phyloP scores from a whole-genome alignment of 2,888 invertebrate species.

The Himalopsyche japonica region DNA sequence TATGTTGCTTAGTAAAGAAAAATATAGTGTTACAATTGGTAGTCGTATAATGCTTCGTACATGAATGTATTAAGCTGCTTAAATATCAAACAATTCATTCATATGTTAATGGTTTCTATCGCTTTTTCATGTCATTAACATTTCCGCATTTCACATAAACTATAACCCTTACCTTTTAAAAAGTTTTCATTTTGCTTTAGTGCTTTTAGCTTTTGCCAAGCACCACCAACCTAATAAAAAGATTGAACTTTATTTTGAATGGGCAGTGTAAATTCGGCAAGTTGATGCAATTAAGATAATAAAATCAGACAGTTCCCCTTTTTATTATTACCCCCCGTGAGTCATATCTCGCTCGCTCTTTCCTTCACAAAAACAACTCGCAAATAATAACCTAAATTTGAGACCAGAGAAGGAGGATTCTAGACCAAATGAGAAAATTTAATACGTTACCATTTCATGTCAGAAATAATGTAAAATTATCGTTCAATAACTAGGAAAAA shows the following conservation, averaged over 20 bases:
- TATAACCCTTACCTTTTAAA: background rate
- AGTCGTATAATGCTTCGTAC: too few relatives aligned
- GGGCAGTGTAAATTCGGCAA: conserved; percentile 11
- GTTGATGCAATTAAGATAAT: conserved; percentile 37
- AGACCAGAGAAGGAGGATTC: background rate
- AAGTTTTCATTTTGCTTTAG: background rate
- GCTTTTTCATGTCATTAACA: background rate
- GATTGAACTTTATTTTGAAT: conserved; percentile 2
- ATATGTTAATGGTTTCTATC: background rate
- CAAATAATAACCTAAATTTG: background rate
- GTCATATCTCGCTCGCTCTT: background rate
- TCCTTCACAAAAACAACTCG: background rate
- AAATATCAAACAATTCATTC: too few relatives aligned
- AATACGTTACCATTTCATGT: too few relatives aligned
- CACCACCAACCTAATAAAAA: background rate
- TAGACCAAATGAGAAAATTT: background rate
- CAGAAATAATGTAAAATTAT: too few relatives aligned
- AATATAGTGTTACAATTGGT: too few relatives aligned
- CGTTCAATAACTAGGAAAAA: too few relatives aligned
- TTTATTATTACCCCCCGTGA: conserved; percentile 11
- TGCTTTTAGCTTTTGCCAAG: background rate
- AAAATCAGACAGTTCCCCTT: conserved; percentile 26
- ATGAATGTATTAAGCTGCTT: too few relatives aligned
- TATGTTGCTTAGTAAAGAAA: too few relatives aligned
- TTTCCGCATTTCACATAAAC: background rate